Base-by-base conservation (phyloP, 2,113 vertebrate species). In the Calidris pugnax region DNA sequence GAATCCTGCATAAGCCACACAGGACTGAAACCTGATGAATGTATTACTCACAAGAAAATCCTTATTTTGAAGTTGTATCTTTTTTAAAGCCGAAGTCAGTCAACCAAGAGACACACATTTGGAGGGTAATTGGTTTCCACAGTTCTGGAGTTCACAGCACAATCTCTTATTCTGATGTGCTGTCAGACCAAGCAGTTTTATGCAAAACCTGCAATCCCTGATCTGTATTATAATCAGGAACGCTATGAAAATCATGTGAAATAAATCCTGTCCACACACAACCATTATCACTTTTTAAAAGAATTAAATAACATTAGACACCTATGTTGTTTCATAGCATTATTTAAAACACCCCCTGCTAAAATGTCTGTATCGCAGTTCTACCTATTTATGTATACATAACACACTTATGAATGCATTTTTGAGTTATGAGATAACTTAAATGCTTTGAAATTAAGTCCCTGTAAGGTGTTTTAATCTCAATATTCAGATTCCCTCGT, bases 21-120 rank as follows among this genome's bases (percentile, higher is more conserved):
- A 90, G 32, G 57, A 63, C 24, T 86, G 73, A 89, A 95, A 88
- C 55, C 33, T 56, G 51, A 51, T 19, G 22, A 77, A 80, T 37
- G 7, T 45, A 23, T 80, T 76, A 80, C 47, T 93, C 91, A 90
- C 50, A 95, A 86, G 80, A 74, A 96, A 93, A 95, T 64, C 64
- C n/a, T 96, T 90, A 55, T 86, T 92, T 89, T 92, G 83, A 92
- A 83, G 50, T 35, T 80, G 28, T 14, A 50, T 48, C 63, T 87
- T 87, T 76, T 90, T 74, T 50, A 41, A 86, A 84, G 47, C 17
- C n/a, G 22, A 79, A 88, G 20, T 66, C 85, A 60, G 78, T 76
- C 88, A 88, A 69, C 57, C 48, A 73, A 80, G 71, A 85, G 33
- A 45, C 41, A 71, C 45, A 50, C 28, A 63, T 2, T 67, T 80